A percentile compares a stretch with the other conserved stretches of the same genome.
Evolutionary conservation across 2,797 vertebrate genomes (phyloP).

Genomic region (Decapterus maruadsi): DNA sequence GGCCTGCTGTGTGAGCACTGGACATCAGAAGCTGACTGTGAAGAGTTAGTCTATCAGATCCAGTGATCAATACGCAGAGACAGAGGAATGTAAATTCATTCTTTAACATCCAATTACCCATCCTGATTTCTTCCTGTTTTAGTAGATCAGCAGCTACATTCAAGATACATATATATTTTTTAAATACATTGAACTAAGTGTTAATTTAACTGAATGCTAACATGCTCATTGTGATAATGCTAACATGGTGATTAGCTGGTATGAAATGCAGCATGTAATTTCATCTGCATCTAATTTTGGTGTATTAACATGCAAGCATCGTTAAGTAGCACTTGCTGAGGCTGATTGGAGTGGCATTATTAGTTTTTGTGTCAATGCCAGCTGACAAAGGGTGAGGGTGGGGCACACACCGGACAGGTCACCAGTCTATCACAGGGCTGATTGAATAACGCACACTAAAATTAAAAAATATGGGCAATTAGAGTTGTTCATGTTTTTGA

Average conservation of each 20-base stretch:
- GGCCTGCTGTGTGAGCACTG: conserved; percentile 25
- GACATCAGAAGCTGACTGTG: conserved; percentile 19
- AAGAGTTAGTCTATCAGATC: conserved; percentile 6
- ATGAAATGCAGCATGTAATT: not conserved
- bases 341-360: not conserved
- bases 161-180: no score
- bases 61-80: not conserved
- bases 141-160: not conserved
- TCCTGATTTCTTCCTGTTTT: not conserved
- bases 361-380: no score
- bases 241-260: not conserved
- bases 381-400: no score
- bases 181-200: no score
- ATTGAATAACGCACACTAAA: no score
- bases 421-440: no score
- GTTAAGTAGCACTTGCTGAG: not conserved
- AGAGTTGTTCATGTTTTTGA: no score
- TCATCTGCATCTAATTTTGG: not conserved
- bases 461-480: no score
- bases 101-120: not conserved
- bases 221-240: not conserved
- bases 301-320: not conserved
- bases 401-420: no score
- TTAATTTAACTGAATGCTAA: not conserved
- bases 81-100: not conserved